phyloP scores from a whole-genome alignment of 2,888 invertebrate genomes.

The Deilephila porcellus region DNA sequence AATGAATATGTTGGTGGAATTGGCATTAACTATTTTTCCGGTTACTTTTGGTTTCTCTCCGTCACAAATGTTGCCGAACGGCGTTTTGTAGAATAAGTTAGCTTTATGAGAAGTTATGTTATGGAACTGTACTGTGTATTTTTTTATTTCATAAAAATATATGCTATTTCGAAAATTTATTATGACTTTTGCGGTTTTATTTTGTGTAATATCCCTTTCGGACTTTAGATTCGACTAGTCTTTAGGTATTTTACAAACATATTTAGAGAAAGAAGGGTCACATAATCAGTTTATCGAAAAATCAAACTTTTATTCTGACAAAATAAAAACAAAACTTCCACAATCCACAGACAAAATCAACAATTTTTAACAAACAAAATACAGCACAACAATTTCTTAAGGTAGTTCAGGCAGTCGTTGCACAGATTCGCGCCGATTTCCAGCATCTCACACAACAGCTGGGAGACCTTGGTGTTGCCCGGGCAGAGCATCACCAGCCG shows the following conservation, averaged over 20 bases:
- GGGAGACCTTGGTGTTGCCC: background rate
- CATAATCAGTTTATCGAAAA: too few species aligned
- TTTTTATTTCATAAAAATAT: slow-evolving; percentile 78
- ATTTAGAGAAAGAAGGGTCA: too few species aligned
- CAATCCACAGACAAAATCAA: too few species aligned
- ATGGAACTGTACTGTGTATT: slow-evolving; percentile 70
- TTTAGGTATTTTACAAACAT: too few species aligned
- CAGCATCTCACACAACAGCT: background rate
- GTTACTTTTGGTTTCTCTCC: slow-evolving; percentile 39
- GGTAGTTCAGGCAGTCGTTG: slow-evolving; percentile 5
- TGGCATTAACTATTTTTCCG: slow-evolving; percentile 9
- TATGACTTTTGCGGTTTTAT: slow-evolving; percentile 65
- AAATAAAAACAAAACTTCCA: too few species aligned
- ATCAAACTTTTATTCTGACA: too few species aligned
- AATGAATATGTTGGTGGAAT: background rate
- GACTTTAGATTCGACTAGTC: too few species aligned
- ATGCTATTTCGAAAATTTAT: slow-evolving; percentile 78
- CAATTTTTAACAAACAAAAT: background rate
- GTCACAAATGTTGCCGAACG: slow-evolving; percentile 51
- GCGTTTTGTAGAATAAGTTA: slow-evolving; percentile 56
- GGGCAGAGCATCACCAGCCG: background rate
- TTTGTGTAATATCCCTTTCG: slow-evolving; percentile 36
- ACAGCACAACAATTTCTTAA: slow-evolving; percentile 18
- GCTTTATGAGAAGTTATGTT: slow-evolving; percentile 68
- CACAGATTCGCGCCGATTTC: slow-evolving; percentile 2